A percentile compares a stretch with the other conserved stretches of the same genome.
phyloP scores from a whole-genome alignment of 2,797 vertebrate genomes.

The Anas bernieri region DNA sequence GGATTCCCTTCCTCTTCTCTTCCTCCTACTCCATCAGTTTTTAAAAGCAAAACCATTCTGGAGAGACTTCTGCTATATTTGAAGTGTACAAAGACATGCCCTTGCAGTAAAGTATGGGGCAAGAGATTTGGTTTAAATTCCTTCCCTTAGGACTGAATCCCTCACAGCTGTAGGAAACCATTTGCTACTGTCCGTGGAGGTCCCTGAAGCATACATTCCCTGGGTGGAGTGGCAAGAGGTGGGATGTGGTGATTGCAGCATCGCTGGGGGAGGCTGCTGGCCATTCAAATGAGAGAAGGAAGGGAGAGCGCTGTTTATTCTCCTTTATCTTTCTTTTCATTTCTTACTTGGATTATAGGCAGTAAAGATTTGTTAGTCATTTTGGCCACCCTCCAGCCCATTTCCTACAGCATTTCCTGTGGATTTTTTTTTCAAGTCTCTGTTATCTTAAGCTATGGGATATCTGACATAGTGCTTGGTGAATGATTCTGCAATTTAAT shows the following conservation, averaged over 20 bases:
- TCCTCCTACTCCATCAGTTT: background rate
- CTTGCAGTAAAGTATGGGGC: background rate
- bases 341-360: background rate
- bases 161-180: background rate
- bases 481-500: background rate
- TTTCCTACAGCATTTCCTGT: constrained; percentile 6
- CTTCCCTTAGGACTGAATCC: background rate
- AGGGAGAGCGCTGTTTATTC: constrained; percentile 14
- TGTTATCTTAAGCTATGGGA: constrained; percentile 19
- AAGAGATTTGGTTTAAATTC: background rate
- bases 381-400: constrained; percentile 25
- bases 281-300: background rate
- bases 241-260: background rate
- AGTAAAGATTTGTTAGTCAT: constrained; percentile 13
- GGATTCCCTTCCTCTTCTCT: background rate
- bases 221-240: background rate
- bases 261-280: background rate
- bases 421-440: background rate
- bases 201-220: background rate
- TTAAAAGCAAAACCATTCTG: background rate
- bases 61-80: background rate
- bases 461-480: constrained; percentile 29
- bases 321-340: constrained; percentile 40
- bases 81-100: background rate
- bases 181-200: background rate